Evolutionary conservation across 1,140 invertebrate species (phyloP).

Genomic region (Globodera rostochiensis): DNA sequence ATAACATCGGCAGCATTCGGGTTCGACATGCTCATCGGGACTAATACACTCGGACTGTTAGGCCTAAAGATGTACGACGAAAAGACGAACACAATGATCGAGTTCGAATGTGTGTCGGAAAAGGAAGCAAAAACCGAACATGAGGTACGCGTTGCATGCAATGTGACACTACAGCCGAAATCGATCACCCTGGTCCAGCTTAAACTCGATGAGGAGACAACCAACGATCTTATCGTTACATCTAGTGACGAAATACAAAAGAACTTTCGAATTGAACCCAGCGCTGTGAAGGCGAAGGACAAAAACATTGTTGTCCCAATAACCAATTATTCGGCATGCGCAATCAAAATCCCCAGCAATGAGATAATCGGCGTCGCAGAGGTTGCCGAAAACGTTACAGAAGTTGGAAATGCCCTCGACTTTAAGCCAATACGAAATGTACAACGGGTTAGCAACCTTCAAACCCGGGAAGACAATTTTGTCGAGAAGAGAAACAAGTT

Average conservation of each 20-base stretch:
- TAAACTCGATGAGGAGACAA: too few species aligned
- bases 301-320: background rate
- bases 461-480: background rate
- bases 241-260: too few species aligned
- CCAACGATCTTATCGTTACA: too few species aligned
- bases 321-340: background rate
- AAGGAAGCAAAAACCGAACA: background rate
- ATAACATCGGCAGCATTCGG: too few species aligned
- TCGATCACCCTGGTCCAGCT: too few species aligned
- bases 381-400: background rate
- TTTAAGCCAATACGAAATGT: background rate
- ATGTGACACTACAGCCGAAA: too few species aligned
- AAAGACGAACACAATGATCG: background rate
- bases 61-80: conserved; percentile 11
- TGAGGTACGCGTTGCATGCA: background rate
- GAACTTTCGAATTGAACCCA: background rate
- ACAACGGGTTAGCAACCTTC: background rate
- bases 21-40: too few species aligned
- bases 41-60: background rate
- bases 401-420: background rate
- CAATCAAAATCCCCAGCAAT: background rate
- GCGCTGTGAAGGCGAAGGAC: background rate
- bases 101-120: background rate
- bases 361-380: background rate
- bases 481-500: background rate